Conservation (phyloP, 2,888 invertebrate genomes). For the Stenolophus ochropezus region DNA sequence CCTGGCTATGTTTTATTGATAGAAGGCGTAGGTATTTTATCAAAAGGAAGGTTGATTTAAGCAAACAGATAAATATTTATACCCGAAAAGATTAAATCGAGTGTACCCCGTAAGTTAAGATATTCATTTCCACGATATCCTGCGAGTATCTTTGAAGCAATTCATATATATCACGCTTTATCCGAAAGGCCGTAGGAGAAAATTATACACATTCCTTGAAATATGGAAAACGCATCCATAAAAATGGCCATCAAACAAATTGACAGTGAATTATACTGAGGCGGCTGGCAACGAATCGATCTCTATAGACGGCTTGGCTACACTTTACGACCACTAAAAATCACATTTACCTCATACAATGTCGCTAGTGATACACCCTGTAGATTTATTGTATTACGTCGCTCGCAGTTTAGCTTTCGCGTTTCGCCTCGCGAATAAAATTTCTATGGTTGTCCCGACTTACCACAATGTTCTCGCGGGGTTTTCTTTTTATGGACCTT, state of each 20-base stretch:
- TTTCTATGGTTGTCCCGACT: slow-evolving; percentile 14
- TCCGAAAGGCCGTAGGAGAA: neutral
- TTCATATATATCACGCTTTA: slow-evolving; percentile 7
- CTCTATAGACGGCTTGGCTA: slow-evolving; percentile 38
- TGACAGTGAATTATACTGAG: slow-evolving; percentile 44
- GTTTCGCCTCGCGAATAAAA: slow-evolving; percentile 19
- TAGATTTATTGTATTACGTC: slow-evolving; percentile 41
- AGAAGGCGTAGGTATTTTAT: neutral
- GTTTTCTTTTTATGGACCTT: slow-evolving; percentile 6
- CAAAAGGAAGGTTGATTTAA: neutral
- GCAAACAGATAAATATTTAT: slow-evolving; percentile 1
- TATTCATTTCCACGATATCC: neutral
- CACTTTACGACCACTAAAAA: slow-evolving; percentile 49
- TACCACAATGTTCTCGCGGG: slow-evolving; percentile 21
- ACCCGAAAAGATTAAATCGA: neutral
- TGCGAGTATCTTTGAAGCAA: neutral
- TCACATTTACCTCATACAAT: slow-evolving; percentile 46
- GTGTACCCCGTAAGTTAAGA: neutral
- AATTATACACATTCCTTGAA: slow-evolving; percentile 46
- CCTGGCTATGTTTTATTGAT: neutral
- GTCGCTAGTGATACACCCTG: slow-evolving; percentile 45
- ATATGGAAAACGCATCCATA: slow-evolving; percentile 35
- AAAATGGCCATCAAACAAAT: slow-evolving; percentile 42
- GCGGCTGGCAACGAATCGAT: slow-evolving; percentile 13
- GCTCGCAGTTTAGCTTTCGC: slow-evolving; percentile 12